A percentile compares a stretch with the other conserved stretches of the same genome.
Conservation (phyloP, 2,888 invertebrate genomes). For the Nezara viridula region DNA sequence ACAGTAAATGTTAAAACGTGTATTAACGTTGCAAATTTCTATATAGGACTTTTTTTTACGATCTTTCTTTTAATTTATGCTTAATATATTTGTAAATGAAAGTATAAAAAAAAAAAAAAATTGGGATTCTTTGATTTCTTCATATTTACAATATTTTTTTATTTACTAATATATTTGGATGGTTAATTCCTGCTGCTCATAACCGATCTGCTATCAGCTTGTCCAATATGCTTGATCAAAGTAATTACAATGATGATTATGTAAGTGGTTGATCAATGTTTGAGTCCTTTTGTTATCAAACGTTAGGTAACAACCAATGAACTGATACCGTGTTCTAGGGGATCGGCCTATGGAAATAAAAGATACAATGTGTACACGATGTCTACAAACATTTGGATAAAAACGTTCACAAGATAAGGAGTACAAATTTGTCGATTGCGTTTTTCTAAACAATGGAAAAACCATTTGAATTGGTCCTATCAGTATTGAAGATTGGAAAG, state of each 20-base stretch:
- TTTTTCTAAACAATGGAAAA: conserved; percentile 19
- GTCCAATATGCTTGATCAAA: not conserved
- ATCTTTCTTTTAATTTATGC: too few relatives aligned
- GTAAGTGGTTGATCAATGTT: conserved; percentile 12
- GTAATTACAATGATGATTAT: not conserved
- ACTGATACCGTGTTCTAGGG: not conserved
- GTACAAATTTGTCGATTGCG: not conserved
- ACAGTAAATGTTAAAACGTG: too few relatives aligned
- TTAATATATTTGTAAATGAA: too few relatives aligned
- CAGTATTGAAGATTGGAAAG: not conserved
- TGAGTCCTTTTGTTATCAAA: not conserved
- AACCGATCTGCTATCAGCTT: not conserved
- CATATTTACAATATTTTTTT: too few relatives aligned
- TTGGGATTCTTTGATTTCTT: too few relatives aligned
- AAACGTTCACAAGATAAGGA: not conserved
- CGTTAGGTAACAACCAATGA: conserved; percentile 7
- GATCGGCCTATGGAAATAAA: not conserved
- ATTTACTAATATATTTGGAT: not conserved
- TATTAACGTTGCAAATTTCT: too few relatives aligned
- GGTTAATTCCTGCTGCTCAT: not conserved
- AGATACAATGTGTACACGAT: not conserved
- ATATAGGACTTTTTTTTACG: too few relatives aligned
- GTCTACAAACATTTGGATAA: conserved; percentile 1
- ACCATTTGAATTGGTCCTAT: not conserved
- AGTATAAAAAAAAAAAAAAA: too few relatives aligned